Base-by-base conservation (phyloP, 2,888 invertebrate species). In the Erebia epiphron region DNA sequence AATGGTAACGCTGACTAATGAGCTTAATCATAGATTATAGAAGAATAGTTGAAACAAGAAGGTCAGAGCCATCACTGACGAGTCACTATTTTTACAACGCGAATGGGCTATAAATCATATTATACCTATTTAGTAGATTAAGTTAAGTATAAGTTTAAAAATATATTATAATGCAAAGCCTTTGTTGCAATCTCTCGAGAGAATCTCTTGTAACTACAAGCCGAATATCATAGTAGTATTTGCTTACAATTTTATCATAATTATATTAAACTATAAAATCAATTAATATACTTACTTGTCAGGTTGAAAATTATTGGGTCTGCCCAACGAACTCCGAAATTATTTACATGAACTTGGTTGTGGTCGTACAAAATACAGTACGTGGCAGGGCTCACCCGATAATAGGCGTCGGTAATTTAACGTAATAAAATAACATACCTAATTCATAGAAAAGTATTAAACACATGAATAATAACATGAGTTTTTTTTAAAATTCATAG, bases 131-230 rank as follows among this genome's bases (percentile, higher is more conserved):
- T 26, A 79, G 79, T 79, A 79, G 77, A 79, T 73, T 76, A 68
- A 56, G 35, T 78, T 26, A 3, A 3, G 26, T 26, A 26, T 1
- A 76, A 72, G 72, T 73, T 77, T 69, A 68, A 75, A 75, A 60
- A 76, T 77, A 83, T 80, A 79, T 82, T 83, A 80, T 78, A 79
- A 79, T 79, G 79, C 78, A 75, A 63, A 83, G 84, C 84, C 82
- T 86, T 86, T 80, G 82, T 86, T 86, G 85, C 82, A 89, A 91
- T 91, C 90, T 91, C 90, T 71, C 78, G 75, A 75, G 79, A 79
- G 92, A 92, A 92, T 92, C 92, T 92, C 91, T 79, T 80, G 77
- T 77, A 71, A 76, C 69, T 68, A 73, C 75, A 76, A 76, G 78
- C 77, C 74, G 76, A 81, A 49, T 58, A 67, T 35, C 26, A 66